phyloP scores from a whole-genome alignment of 2,888 invertebrate species.

The Drosophila mettleri region DNA sequence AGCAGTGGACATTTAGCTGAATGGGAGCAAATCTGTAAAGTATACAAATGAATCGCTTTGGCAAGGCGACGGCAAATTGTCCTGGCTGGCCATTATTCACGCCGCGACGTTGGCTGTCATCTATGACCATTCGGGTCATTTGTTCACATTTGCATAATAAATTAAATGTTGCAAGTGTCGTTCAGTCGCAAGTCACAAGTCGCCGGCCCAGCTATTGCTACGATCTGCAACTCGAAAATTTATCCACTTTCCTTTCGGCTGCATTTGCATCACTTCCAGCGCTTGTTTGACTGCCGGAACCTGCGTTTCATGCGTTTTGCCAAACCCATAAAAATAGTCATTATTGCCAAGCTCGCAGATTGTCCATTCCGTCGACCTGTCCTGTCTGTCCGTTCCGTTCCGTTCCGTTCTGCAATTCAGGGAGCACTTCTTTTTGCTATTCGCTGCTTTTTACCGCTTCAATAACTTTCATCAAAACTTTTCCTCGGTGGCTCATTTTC shows the following conservation, averaged over 20 bases:
- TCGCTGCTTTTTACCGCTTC: constrained; percentile 40
- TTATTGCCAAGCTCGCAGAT: constrained; percentile 66
- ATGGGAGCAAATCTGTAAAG: constrained; percentile 37
- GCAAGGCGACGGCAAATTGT: constrained; percentile 50
- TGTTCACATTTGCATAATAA: constrained; percentile 81
- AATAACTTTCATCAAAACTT: constrained; percentile 54
- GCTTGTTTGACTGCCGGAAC: constrained; percentile 50
- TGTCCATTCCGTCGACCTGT: constrained; percentile 34
- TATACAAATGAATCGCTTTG: constrained; percentile 32
- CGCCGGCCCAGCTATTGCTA: constrained; percentile 51
- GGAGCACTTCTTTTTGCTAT: constrained; percentile 32
- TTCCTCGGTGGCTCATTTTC: constrained; percentile 18
- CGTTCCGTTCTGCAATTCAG: constrained; percentile 11
- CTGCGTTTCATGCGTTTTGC: constrained; percentile 71
- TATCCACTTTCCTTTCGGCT: constrained; percentile 36
- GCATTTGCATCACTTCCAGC: constrained; percentile 21
- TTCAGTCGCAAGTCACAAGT: constrained; percentile 40
- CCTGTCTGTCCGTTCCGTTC: constrained; percentile 22
- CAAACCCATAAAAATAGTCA: constrained; percentile 73
- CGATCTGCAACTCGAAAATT: constrained; percentile 48
- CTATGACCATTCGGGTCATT: constrained; percentile 73
- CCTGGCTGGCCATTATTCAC: constrained; percentile 70
- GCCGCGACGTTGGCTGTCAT: constrained; percentile 62
- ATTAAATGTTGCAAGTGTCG: constrained; percentile 81
- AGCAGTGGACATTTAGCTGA: constrained; percentile 37